Conservation (phyloP, 2,888 invertebrate genomes). For the Dione juno region DNA sequence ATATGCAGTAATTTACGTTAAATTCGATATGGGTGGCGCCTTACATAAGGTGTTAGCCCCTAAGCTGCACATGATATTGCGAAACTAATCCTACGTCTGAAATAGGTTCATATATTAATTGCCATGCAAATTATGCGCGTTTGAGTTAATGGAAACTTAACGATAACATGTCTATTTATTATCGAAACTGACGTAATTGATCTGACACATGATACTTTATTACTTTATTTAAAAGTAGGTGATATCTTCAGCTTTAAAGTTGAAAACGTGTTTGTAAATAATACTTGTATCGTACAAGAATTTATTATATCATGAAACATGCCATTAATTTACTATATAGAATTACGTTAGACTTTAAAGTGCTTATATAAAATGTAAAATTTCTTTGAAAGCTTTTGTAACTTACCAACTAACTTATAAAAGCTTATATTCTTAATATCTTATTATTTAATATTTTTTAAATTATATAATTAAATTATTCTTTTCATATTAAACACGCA, state of each 20-base stretch:
- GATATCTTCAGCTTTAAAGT: conserved; percentile 12
- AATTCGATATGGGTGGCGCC: conserved; percentile 53
- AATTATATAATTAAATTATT: too few species aligned
- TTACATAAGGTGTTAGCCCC: conserved; percentile 72
- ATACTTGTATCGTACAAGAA: conserved; percentile 1
- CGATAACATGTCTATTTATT: conserved; percentile 32
- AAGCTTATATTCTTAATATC: too few species aligned
- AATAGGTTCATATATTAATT: conserved; percentile 45
- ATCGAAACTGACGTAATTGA: conserved; percentile 16
- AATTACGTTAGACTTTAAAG: neutral
- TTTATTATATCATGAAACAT: conserved; percentile 20
- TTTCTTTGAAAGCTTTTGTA: neutral
- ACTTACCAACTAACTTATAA: neutral
- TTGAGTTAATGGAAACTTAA: conserved; percentile 50
- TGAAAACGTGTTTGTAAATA: conserved; percentile 17
- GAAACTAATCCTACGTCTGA: conserved; percentile 51
- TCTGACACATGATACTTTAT: conserved; percentile 8
- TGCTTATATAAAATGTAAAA: neutral
- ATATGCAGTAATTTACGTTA: conserved; percentile 66
- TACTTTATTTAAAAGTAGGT: conserved; percentile 12
- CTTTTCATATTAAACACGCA: too few species aligned
- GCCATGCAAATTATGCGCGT: conserved; percentile 48
- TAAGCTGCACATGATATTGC: conserved; percentile 70
- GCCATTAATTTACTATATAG: conserved; percentile 8
- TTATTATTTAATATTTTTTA: too few species aligned